Base-by-base conservation (phyloP, 2,797 vertebrate genomes). In the Sebastes glaucus region DNA sequence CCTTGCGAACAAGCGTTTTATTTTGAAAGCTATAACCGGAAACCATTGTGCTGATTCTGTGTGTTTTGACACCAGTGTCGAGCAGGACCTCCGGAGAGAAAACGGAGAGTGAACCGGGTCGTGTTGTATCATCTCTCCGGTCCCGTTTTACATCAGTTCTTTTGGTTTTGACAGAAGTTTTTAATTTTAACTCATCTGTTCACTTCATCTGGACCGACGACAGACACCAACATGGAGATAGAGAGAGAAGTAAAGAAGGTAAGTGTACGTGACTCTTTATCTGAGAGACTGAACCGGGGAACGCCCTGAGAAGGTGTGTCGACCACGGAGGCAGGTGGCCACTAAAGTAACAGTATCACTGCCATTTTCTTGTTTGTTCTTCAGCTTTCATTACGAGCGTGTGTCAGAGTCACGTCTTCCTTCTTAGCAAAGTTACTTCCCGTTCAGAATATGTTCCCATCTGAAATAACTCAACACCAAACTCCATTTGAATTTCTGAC, bases 241-340 rank as follows among this genome's bases (percentile, higher is more conserved):
- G 96, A 96, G 81, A 95, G 81, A 71, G 96, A 96, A 90, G 77
- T 96, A 8, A 96, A 96, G 86, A 96, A 94, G 94, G 95, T 96
- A 84, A 85, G 91, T 25, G 2, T 18, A 20, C 6, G 16, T 49
- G 6, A 7, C 7, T 20, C 46, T 18, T 4, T 18, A 20, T 49
- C 18, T 38, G 35, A 38, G 35, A 13, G 35, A 38, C 20, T 11
- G 20, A 2, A 6, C 8, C n/a, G n/a, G 56, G 93, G 83, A 74
- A 91, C 94, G 91, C 93, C 92, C 93, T 88, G 83, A 9, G 18
- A 89, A 94, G 91, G 92, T 93, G 90, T 69, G 67, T 61, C 11
- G 77, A 27, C 5, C 14, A 0, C 20, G 4, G 77, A 1, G 73
- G 53, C 90, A 93, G 91, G 92, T 93, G 92, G 80, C 23, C 64